Conservation (phyloP, 23 tunicate species). For the Trididemnum nubilum region DNA sequence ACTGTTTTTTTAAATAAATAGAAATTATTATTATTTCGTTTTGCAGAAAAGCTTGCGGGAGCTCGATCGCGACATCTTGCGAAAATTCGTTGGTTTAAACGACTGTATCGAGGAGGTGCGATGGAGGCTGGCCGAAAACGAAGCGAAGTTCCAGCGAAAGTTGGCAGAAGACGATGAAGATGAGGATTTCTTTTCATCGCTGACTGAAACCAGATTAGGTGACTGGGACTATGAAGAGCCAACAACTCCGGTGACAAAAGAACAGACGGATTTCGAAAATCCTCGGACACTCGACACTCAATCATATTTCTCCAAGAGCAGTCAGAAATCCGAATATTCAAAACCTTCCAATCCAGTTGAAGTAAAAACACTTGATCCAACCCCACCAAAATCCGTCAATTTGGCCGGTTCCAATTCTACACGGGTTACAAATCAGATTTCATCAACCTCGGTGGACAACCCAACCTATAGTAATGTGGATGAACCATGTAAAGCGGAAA, state of each 20-base stretch:
- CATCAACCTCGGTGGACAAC: background rate
- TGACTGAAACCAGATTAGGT: slow-evolving; percentile 10
- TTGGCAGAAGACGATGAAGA: slow-evolving; percentile 30
- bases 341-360: background rate
- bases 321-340: background rate
- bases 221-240: slow-evolving; percentile 14
- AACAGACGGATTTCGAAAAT: background rate
- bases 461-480: background rate
- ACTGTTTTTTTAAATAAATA: too few species aligned
- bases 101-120: slow-evolving; percentile 69
- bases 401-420: background rate
- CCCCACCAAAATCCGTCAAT: background rate
- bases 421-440: background rate
- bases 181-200: slow-evolving; percentile 2
- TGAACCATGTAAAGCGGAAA: background rate
- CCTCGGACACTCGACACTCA: background rate
- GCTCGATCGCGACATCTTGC: slow-evolving; percentile 80
- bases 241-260: background rate
- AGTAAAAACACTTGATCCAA: background rate
- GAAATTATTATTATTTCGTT: too few species aligned
- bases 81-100: slow-evolving; percentile 59
- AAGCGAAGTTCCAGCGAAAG: slow-evolving; percentile 57
- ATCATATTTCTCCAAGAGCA: background rate
- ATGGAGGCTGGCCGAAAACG: slow-evolving; percentile 75
- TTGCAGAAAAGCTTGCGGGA: slow-evolving; percentile 67